Conservation (phyloP, 2,888 invertebrate genomes). For the Macaria notata region DNA sequence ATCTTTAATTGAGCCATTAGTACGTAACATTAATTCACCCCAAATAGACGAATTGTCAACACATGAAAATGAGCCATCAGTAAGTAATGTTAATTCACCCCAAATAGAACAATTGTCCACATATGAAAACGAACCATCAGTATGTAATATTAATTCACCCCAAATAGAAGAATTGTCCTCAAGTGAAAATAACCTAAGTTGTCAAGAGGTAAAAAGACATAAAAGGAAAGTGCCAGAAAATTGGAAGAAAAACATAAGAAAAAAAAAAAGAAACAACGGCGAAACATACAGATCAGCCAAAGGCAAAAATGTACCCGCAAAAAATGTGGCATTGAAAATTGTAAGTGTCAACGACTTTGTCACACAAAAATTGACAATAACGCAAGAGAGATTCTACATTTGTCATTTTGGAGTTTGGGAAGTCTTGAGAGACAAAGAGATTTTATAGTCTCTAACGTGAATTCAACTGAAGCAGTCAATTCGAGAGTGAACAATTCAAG, state of each 20-base stretch:
- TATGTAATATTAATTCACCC: conserved; percentile 1
- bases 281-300: conserved; percentile 1
- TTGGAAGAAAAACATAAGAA: conserved; percentile 13
- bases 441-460: conserved; percentile 10
- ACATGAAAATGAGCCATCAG: not conserved
- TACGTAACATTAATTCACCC: not conserved
- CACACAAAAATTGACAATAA: conserved; percentile 23
- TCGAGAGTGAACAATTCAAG: conserved; percentile 16
- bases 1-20: not conserved
- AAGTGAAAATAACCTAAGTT: conserved; percentile 3
- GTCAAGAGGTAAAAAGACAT: conserved; percentile 1
- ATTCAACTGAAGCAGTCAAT: conserved; percentile 7
- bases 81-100: not conserved
- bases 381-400: conserved; percentile 22
- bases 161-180: conserved; percentile 7
- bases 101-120: not conserved
- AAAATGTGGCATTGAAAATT: conserved; percentile 15
- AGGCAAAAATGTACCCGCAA: conserved; percentile 17
- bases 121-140: conserved; percentile 1
- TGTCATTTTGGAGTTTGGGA: conserved; percentile 1
- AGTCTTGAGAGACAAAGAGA: conserved; percentile 1
- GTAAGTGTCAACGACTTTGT: conserved; percentile 20
- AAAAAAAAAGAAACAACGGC: conserved; percentile 1
- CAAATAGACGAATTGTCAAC: not conserved
- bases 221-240: conserved; percentile 21